Percentiles rank a stretch among this genome's conserved stretches.
Evolutionary conservation across 2,888 invertebrate species (phyloP).

Genomic region (Phania funesta): DNA sequence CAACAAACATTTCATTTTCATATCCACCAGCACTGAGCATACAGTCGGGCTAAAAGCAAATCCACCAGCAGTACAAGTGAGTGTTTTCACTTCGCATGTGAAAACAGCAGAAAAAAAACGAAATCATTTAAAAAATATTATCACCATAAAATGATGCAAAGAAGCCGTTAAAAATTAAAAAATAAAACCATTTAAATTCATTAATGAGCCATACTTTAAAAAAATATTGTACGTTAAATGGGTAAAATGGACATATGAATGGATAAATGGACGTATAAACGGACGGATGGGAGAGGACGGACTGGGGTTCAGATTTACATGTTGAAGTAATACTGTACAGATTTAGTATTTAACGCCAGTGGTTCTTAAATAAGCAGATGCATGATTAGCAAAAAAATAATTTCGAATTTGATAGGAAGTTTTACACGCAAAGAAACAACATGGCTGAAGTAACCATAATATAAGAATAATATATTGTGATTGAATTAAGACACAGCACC

Average conservation of each 20-base stretch:
- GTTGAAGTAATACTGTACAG: slow-evolving; percentile 12
- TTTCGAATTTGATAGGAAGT: neutral
- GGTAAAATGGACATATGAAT: slow-evolving; percentile 45
- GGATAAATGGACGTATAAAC: slow-evolving; percentile 26
- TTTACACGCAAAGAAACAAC: too few relatives aligned
- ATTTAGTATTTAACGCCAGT: neutral
- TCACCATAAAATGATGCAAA: slow-evolving; percentile 79
- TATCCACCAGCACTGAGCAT: neutral
- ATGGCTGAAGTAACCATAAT: too few relatives aligned
- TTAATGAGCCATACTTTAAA: slow-evolving; percentile 77
- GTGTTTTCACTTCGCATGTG: neutral
- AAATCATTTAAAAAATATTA: slow-evolving; percentile 76
- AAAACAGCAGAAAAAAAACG: slow-evolving; percentile 12
- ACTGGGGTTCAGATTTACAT: slow-evolving; percentile 31
- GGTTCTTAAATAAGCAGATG: slow-evolving; percentile 13
- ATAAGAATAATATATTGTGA: too few relatives aligned
- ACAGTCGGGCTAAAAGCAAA: neutral
- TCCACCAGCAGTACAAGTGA: neutral
- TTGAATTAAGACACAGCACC: too few relatives aligned
- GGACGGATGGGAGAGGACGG: slow-evolving; percentile 1
- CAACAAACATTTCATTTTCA: slow-evolving; percentile 62
- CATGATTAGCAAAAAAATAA: neutral
- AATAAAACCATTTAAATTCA: slow-evolving; percentile 80
- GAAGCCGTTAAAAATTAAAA: slow-evolving; percentile 80
- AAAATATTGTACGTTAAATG: slow-evolving; percentile 57